Evolutionary conservation across 2,888 invertebrate species (phyloP), one percentile per base, ranked within the genome.

Genomic region (Melinaea marsaeus): DNA sequence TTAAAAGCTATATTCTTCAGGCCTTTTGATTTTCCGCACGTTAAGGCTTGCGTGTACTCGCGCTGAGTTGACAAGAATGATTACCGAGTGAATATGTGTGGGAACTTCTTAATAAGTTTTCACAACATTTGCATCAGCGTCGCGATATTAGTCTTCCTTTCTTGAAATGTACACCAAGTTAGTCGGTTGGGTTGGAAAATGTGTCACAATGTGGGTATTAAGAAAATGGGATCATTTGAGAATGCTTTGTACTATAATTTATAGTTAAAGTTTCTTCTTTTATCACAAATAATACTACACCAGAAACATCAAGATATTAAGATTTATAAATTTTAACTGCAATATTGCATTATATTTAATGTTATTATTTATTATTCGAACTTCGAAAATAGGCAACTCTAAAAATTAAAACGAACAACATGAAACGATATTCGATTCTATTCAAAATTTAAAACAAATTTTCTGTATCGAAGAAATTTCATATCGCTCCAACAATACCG

Each of bases 61-160:
- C 69, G 63, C 71, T 71, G 76, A 85, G 84, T 86, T 87, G 84
- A 85, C 86, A 84, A 80, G 80, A 84, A 85, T 86, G 81, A 88
- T 88, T 87, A 86, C 79, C 75, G 55, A 63, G 64, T 64, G 76
- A 78, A 73, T 78, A 71, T 78, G 74, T 84, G 79, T 80, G 78
- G 77, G 75, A 86, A 87, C 77, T 89, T 87, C 85, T 82, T 87
- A 87, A 88, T 86, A 88, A 85, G 85, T 85, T 82, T 78, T 85
- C 82, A 83, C 78, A 81, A 84, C 83, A 86, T 89, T 89, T 87
- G 84, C 85, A 86, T 86, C 81, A 75, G 63, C 65, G 37, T 68
- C 63, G 67, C 64, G 60, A 65, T 63, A 64, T 69, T 67, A 70
- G 70, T 67, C 64, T 69, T 67, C 64, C 65, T 62, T 58, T 58